Evolutionary conservation across 2,797 vertebrate species (phyloP), one percentile per base, ranked within the genome.

Genomic region (Dendrocincla fuliginosa): DNA sequence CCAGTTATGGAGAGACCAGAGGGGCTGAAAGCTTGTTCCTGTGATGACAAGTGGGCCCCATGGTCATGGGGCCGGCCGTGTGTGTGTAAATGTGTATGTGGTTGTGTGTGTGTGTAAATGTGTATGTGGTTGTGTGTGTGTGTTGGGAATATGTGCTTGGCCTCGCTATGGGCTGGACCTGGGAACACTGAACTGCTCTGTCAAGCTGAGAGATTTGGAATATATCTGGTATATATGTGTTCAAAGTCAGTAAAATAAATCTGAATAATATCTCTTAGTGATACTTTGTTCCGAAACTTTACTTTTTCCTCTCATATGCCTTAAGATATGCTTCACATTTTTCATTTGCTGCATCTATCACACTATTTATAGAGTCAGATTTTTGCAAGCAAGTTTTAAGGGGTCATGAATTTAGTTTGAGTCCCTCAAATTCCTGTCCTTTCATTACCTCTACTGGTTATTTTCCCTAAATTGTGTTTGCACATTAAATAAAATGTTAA

Each of bases 161-260:
- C 33, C 47, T 52, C 10, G 0, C 23, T 20, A 6, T 0, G 0
- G 52, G 25, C 35, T 69, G 39, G 25, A 56, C 6, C 47, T 50
- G 19, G 55, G 32, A 89, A 60, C 19, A 42, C 0, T 24, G 67
- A 50, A 25, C 17, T 59, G 33, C 42, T 67, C 61, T 49, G 16
- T 41, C 35, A 69, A 19, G 52, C 7, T 70, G 52, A 44, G 10
- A 13, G 17, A 69, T 75, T 81, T 75, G 68, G 33, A 63, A 83
- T 49, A 25, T 49, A 49, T 49, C 23, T 49, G 47, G 32, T n/a
- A 6, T 23, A 6, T 25, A 33, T 20, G 12, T 55, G 12, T 82
- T 78, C 42, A 59, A 74, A 70, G 57, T 25, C 37, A 61, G 37
- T 56, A 60, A 69, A 57, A 28, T 28, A 67, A 75, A 74, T 33